These are phyloP conservation scores for Xestia rhomboidea DNA, from an alignment of 2,888 invertebrate genomes.

Conservation along the genomic window DNA sequence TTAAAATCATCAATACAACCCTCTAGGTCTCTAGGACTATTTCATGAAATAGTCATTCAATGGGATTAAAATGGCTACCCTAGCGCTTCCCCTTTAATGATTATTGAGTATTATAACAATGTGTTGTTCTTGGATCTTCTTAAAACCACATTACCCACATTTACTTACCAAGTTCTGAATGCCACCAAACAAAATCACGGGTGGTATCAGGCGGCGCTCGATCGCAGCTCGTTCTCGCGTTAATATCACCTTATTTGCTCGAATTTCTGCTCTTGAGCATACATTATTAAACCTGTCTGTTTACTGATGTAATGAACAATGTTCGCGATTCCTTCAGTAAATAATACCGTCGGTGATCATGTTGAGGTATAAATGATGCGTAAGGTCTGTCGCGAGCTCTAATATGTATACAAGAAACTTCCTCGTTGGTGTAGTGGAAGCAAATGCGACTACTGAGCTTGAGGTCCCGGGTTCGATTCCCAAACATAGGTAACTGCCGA, in stretches of 20 bases:
- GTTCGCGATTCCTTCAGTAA: neutral
- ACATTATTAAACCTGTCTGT: conserved; percentile 24
- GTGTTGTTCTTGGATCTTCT: accelerated
- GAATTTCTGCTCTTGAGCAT: conserved; percentile 23
- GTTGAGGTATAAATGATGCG: neutral
- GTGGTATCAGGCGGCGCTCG: conserved; percentile 26
- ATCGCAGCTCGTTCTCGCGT: conserved; percentile 33
- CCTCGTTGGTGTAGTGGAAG: too few species aligned
- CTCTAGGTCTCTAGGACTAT: too few species aligned
- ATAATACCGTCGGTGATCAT: neutral
- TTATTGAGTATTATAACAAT: too few species aligned
- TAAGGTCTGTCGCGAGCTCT: neutral
- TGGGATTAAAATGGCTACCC: too few species aligned
- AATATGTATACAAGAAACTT: too few species aligned
- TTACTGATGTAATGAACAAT: conserved; percentile 23
- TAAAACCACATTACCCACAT: neutral
- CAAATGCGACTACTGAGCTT: too few species aligned
- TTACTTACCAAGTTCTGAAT: conserved; percentile 17
- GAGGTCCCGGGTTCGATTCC: too few species aligned
- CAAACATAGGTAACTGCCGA: too few species aligned
- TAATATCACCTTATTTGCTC: conserved; percentile 50
- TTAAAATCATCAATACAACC: too few species aligned
- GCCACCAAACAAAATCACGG: conserved; percentile 27
- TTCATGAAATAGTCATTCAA: too few species aligned
- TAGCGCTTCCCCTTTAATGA: too few species aligned